phyloP scores from a whole-genome alignment of 2,113 vertebrate species.

The Epinephelus lanceolatus region DNA sequence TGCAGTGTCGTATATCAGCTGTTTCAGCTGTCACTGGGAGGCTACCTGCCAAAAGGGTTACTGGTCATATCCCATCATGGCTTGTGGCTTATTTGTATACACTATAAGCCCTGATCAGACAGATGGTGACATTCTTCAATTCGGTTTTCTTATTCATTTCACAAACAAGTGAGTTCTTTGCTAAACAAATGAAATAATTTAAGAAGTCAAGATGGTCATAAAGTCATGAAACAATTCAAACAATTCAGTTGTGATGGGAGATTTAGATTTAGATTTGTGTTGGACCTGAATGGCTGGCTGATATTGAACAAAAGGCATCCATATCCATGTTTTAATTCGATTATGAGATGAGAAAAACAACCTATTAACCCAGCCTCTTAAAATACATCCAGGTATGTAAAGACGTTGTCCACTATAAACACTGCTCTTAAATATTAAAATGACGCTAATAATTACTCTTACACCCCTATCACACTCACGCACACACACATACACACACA shows the following conservation, averaged over 20 bases:
- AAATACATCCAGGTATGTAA: background rate
- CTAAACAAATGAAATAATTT: background rate
- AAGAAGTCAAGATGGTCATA: background rate
- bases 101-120: background rate
- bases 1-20: background rate
- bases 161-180: background rate
- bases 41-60: background rate
- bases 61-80: background rate
- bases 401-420: background rate
- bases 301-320: background rate
- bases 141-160: background rate
- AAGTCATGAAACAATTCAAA: background rate
- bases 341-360: background rate
- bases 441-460: conserved; percentile 3
- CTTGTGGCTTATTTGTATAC: background rate
- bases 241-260: background rate
- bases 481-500: background rate
- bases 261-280: background rate
- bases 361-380: background rate
- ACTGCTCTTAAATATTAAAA: conserved; percentile 49
- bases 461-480: background rate
- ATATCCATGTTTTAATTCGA: background rate
- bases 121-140: background rate
- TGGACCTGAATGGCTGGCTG: background rate
- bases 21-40: background rate